phyloP scores from a whole-genome alignment of 2,888 invertebrate genomes.

The Nomada flava region DNA sequence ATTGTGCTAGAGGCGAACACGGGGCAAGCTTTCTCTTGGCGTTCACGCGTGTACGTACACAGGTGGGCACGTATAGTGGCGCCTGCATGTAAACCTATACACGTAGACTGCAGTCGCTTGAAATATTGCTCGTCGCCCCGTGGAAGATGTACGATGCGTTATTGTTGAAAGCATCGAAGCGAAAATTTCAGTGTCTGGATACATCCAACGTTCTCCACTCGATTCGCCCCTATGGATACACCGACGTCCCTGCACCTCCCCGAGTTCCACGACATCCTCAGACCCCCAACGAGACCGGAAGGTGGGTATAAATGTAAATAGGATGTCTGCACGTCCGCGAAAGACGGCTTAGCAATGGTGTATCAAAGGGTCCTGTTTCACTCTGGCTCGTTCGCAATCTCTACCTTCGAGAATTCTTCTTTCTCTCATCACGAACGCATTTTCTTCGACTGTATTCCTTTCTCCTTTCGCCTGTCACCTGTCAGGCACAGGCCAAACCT shows the following conservation, averaged over 20 bases:
- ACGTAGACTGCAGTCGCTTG: constrained; percentile 76
- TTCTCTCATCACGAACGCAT: constrained; percentile 42
- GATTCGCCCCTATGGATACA: constrained; percentile 68
- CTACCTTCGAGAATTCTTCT: constrained; percentile 56
- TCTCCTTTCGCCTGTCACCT: constrained; percentile 48
- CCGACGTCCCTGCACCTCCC: constrained; percentile 50
- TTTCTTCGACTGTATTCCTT: constrained; percentile 40
- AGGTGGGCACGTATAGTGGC: constrained; percentile 1
- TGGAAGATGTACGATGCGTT: constrained; percentile 82
- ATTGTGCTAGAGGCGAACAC: constrained; percentile 53
- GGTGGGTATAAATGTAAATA: constrained; percentile 81
- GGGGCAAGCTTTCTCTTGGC: constrained; percentile 39
- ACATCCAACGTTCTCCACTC: constrained; percentile 70
- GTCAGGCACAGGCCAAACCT: constrained; percentile 62
- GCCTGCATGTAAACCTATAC: constrained; percentile 48
- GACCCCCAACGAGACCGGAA: constrained; percentile 70
- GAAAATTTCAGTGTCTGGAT: constrained; percentile 82
- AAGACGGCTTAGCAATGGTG: constrained; percentile 77
- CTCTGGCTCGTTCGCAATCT: constrained; percentile 65
- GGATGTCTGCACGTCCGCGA: constrained; percentile 78
- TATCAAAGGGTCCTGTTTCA: constrained; percentile 75
- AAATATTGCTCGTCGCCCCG: constrained; percentile 82
- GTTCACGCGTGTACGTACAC: constrained; percentile 14
- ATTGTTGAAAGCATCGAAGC: constrained; percentile 83
- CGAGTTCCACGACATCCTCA: constrained; percentile 70